These are phyloP conservation scores for Paramisgurnus dabryanus DNA, from an alignment of 2,113 vertebrate species.

Conservation along the genomic window DNA sequence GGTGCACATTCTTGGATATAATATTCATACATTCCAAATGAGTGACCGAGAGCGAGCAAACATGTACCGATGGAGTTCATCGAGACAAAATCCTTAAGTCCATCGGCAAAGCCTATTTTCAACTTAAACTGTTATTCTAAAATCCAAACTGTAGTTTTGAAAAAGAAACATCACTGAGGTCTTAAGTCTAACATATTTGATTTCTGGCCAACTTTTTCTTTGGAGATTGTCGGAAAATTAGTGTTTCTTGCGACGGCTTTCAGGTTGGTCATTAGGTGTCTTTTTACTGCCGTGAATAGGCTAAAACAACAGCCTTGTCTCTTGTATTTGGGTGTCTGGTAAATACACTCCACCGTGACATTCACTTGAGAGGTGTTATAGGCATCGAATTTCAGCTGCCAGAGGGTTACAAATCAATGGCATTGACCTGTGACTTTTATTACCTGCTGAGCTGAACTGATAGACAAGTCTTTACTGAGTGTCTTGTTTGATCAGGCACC, in stretches of 20 bases:
- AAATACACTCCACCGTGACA: conserved; percentile 45
- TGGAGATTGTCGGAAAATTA: background rate
- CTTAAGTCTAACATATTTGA: conserved; percentile 5
- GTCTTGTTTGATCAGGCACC: conserved; percentile 52
- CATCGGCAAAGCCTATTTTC: conserved; percentile 47
- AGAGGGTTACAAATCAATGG: conserved; percentile 55
- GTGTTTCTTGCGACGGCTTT: conserved; percentile 10
- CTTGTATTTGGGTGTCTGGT: conserved; percentile 44
- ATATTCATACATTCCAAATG: conserved; percentile 47
- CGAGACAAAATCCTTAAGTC: conserved; percentile 47
- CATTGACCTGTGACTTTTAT: conserved; percentile 61
- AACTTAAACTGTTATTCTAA: conserved; percentile 46
- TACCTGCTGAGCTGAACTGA: conserved; percentile 53
- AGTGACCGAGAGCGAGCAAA: conserved; percentile 41
- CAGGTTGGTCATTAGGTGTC: background rate
- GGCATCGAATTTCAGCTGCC: conserved; percentile 52
- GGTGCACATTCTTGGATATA: conserved; percentile 16
- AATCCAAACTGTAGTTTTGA: conserved; percentile 38
- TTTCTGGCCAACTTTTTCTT: conserved; percentile 3
- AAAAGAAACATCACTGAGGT: conserved; percentile 5
- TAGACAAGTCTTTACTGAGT: conserved; percentile 49
- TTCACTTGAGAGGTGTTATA: conserved; percentile 51
- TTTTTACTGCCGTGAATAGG: conserved; percentile 16
- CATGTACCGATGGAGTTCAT: conserved; percentile 27
- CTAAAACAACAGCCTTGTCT: conserved; percentile 25